Percentiles rank a stretch among this genome's conserved stretches.
phyloP scores from a whole-genome alignment of 2,797 vertebrate genomes.

The Phataginus tricuspis region DNA sequence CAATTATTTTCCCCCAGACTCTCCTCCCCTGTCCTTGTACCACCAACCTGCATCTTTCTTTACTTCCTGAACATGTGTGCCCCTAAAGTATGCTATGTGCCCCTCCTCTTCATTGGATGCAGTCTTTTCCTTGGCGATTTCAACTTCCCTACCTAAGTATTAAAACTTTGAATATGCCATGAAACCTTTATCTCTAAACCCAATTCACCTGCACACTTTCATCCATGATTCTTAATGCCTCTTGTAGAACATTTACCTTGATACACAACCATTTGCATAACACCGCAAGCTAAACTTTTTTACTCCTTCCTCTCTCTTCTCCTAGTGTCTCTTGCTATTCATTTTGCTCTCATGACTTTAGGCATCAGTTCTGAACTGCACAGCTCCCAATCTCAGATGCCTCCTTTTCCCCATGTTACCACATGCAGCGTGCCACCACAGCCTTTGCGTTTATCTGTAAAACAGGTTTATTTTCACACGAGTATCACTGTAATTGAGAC shows the following conservation, averaged over 20 bases:
- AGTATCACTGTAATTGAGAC: background rate
- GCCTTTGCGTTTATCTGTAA: background rate
- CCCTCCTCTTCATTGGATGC: background rate
- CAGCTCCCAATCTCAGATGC: background rate
- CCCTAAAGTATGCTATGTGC: background rate
- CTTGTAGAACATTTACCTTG: background rate
- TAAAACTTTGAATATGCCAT: background rate
- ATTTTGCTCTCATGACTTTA: background rate
- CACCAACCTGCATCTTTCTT: background rate
- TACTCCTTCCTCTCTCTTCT: background rate
- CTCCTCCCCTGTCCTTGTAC: accelerated
- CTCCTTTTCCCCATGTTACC: background rate
- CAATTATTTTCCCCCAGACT: background rate
- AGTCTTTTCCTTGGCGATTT: background rate
- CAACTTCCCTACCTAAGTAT: background rate
- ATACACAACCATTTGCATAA: background rate
- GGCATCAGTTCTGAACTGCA: background rate
- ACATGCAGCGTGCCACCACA: background rate
- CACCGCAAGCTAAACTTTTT: background rate
- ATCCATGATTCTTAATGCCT: background rate
- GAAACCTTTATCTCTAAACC: background rate
- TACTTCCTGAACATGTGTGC: background rate
- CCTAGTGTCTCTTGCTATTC: background rate
- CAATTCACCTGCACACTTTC: background rate
- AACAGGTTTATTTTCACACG: background rate